Evolutionary conservation across 2,888 invertebrate genomes (phyloP), one percentile per base, ranked within the genome.

Genomic region (Diplazon laetatorius): DNA sequence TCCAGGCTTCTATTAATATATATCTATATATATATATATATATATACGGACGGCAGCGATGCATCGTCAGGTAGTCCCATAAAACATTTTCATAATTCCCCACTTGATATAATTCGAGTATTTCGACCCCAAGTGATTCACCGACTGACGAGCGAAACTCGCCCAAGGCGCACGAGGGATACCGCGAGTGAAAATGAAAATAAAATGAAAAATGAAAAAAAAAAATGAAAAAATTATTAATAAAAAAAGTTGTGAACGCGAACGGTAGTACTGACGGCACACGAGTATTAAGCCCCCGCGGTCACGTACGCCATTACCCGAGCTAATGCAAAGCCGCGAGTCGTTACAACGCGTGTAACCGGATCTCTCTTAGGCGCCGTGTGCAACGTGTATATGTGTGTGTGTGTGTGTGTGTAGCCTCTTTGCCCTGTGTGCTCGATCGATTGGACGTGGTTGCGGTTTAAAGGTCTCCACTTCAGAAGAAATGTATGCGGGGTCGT

Each of bases 251-350:
- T 44, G 55, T 65, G 55, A 50, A 22, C 63, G 73, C 77, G 76
- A 76, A 84, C 83, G 81, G 73, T 70, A 83, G 86, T 83, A 80
- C 69, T 63, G 76, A 82, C 12, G 75, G 48, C 37, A 16, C 37
- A 16, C 46, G 37, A 46, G 46, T 85, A 87, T 85, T 83, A 86
- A 85, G 84, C 84, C 84, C 84, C 84, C 86, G 86, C 84, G 85
- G 87, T 87, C 87, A 88, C 88, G 88, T 87, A 88, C 87, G 82
- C 87, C 87, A 88, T 88, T 88, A 88, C 82, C 84, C 82, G 81
- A 85, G 87, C 86, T 85, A 87, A 88, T 88, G 88, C 85, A 86
- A 85, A 87, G 85, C 85, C 86, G 86, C 86, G 85, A 86, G 85
- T 86, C 86, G 86, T 86, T 85, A 84, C 84, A 85, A 85, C 86